These are phyloP conservation scores for Pseudochirops cupreus DNA, from an alignment of 2,797 vertebrate genomes.

Conservation along the genomic window DNA sequence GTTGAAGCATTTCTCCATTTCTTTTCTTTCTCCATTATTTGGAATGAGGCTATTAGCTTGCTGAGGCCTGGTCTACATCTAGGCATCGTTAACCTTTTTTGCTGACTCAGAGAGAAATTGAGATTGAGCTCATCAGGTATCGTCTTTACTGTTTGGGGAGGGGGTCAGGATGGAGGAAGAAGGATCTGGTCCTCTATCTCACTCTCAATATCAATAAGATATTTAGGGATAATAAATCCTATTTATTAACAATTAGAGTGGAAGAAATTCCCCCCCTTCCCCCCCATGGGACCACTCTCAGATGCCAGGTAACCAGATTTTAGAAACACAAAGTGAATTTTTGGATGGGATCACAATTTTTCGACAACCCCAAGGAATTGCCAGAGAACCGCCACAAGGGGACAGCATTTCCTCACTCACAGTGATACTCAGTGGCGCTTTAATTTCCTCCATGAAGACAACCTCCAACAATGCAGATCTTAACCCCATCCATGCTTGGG, in stretches of 20 bases:
- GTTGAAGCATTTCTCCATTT: neutral
- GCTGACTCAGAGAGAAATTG: neutral
- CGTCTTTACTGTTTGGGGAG: neutral
- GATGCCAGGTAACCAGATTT: neutral
- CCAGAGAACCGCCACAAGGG: constrained; percentile 71
- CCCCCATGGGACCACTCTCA: neutral
- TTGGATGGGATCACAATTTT: neutral
- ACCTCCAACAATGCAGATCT: neutral
- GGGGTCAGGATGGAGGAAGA: neutral
- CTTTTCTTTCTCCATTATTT: neutral
- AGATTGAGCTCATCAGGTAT: neutral
- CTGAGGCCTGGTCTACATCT: neutral
- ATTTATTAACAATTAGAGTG: neutral
- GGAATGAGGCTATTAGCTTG: neutral
- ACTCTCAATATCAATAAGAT: neutral
- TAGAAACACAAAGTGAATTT: neutral
- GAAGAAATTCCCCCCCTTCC: neutral
- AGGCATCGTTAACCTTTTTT: neutral
- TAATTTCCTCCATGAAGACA: neutral
- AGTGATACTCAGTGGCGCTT: neutral
- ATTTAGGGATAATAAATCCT: neutral
- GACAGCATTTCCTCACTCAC: constrained; percentile 70
- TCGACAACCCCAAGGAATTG: neutral
- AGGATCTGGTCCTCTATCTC: neutral
- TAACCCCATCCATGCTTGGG: neutral